A percentile compares a stretch with the other conserved stretches of the same genome.
Evolutionary conservation across 1,140 invertebrate species (phyloP).

Genomic region (Drosophila murphyi): DNA sequence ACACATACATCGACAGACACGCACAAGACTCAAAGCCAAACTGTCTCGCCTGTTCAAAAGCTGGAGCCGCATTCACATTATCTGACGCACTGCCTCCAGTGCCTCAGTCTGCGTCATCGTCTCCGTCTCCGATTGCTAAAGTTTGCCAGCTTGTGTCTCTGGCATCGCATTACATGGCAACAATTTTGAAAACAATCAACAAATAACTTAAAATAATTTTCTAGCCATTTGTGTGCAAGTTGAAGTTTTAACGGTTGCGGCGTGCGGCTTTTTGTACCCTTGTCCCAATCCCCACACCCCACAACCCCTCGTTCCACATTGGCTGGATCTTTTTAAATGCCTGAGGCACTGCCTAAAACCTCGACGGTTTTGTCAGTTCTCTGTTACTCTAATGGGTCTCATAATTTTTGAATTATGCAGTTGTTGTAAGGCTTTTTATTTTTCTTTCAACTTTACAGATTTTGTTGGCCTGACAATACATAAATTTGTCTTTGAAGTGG

Average conservation of each 20-base stretch:
- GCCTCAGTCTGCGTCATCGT: neutral
- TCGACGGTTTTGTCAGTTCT: conserved; percentile 54
- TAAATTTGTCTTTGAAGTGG: conserved; percentile 80
- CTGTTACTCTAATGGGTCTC: conserved; percentile 62
- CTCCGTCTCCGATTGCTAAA: neutral
- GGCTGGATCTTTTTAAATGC: conserved; percentile 51
- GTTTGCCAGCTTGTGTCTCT: neutral
- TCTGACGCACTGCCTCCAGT: conserved; percentile 42
- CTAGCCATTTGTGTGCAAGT: conserved; percentile 53
- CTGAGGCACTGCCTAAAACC: conserved; percentile 38
- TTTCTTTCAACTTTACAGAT: conserved; percentile 35
- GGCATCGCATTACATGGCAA: conserved; percentile 67
- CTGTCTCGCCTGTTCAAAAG: conserved; percentile 47
- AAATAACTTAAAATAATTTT: conserved; percentile 58
- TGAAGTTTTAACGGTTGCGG: conserved; percentile 60
- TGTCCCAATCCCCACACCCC: neutral
- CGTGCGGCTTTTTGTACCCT: conserved; percentile 51
- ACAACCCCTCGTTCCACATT: conserved; percentile 10
- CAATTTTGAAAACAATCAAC: conserved; percentile 63
- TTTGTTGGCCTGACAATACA: conserved; percentile 71
- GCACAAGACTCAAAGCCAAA: conserved; percentile 51
- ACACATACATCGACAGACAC: conserved; percentile 28
- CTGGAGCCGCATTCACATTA: conserved; percentile 43
- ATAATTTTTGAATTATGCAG: conserved; percentile 74
- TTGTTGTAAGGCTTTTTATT: conserved; percentile 45